Evolutionary conservation across 2,113 vertebrate genomes (phyloP), one percentile per base, ranked within the genome.

Genomic region (Rynchops niger): DNA sequence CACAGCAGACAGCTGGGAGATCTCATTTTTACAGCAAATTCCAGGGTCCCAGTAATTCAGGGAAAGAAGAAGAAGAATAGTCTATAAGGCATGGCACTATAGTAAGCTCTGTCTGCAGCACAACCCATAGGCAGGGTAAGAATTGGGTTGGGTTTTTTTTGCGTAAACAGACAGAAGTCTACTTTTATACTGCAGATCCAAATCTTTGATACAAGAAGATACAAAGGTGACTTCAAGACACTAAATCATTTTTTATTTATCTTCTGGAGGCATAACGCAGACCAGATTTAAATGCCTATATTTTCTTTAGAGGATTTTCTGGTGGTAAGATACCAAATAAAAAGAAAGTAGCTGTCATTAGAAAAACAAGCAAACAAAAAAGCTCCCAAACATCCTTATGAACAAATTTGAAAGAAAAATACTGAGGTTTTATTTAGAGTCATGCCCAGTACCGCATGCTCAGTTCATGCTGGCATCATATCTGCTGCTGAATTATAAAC

Each of bases 401-500:
- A 93, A 40, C 6, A 81, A 67, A 82, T 17, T 11, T 45, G 65
- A 49, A 63, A 67, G 56, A 58, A 88, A 81, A 88, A 78, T 62
- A 67, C 2, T 29, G 42, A 63, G 38, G 34, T 23, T 56, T 86
- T 74, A 72, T 90, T 69, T 63, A 56, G 77, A 90, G 12, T 43
- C 4, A 2, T 55, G 32, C 11, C 47, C 45, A 23, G 70, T 36
- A 59, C 7, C 45, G 43, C 27, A 34, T 9, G 74, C 32, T 78
- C 38, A 69, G 38, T 22, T 95, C 59, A n/a, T 19, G 34, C 66
- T 87, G 86, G 86, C 77, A 82, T 77, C 49, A 7, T n/a, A 52
- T 88, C 71, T 70, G 74, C 84, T 82, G 74, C 71, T 96, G 95
- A 96, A 77, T 94, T 96, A 97, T 92, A 94, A 95, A 95, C 95